Conservation (phyloP, 2,113 vertebrate species). For the Lontra canadensis region DNA sequence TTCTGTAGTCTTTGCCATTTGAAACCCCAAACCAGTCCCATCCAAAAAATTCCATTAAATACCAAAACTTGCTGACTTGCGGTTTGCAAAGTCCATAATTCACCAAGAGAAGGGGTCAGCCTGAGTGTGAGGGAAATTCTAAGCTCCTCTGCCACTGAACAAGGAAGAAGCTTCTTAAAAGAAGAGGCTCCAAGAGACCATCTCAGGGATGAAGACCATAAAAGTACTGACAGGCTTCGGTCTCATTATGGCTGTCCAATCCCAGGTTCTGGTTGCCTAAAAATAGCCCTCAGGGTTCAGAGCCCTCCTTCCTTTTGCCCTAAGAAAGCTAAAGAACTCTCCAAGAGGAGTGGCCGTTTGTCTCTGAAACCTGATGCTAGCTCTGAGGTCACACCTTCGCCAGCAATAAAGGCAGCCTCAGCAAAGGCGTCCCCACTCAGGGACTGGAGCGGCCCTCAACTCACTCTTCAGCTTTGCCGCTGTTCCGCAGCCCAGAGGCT, state of each 20-base stretch:
- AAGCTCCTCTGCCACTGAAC: not conserved
- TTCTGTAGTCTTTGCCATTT: constrained; percentile 47
- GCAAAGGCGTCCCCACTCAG: constrained; percentile 90
- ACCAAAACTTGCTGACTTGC: constrained; percentile 16
- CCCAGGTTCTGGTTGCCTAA: constrained; percentile 85
- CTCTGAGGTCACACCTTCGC: constrained; percentile 86
- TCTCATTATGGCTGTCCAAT: constrained; percentile 79
- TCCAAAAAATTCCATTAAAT: constrained; percentile 9
- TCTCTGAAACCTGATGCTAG: constrained; percentile 88
- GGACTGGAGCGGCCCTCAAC: constrained; percentile 83
- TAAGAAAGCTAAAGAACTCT: constrained; percentile 98
- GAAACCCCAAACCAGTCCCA: constrained; percentile 41
- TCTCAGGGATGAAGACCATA: constrained; percentile 69
- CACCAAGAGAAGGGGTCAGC: not conserved
- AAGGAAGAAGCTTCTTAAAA: constrained; percentile 65
- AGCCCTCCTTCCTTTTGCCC: constrained; percentile 92
- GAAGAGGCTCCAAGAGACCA: constrained; percentile 22
- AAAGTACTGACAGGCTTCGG: constrained; percentile 83
- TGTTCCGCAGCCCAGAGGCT: constrained; percentile 78
- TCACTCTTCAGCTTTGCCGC: constrained; percentile 84
- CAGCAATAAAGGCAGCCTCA: constrained; percentile 92
- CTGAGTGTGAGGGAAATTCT: not conserved
- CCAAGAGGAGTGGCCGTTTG: constrained; percentile 82
- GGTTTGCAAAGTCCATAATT: not conserved
- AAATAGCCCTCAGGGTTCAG: constrained; percentile 89